Base-by-base conservation (phyloP, 2,888 invertebrate genomes). In the Ypsolopha scabrella region DNA sequence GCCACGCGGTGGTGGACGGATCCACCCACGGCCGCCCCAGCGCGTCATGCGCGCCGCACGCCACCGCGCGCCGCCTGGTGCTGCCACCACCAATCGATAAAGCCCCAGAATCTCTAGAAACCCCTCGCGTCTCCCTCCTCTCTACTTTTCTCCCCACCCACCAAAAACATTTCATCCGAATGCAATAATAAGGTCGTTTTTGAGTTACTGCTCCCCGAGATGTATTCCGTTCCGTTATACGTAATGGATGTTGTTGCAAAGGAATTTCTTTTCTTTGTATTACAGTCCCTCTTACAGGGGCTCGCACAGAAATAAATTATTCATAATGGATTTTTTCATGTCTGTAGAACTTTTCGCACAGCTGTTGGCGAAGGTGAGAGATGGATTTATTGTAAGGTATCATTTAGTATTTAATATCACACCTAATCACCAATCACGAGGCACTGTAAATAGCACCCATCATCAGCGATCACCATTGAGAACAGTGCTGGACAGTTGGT, bases 51-150 rank as follows among this genome's bases (percentile, higher is more conserved):
- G 77, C 76, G 68, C 66, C 69, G 64, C 69, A 67, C 60, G 60
- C 45, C 76, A 68, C 66, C 69, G 64, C 69, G 67, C 60, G 60
- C 45, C 11, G 33, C 56, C 68, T 71, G 73, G 74, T 80, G 80
- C 73, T 79, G 80, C 80, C 75, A 70, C 64, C 65, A 63, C 70
- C 68, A 80, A 85, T 86, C 85, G 80, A 85, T 83, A 82, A 70
- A 67, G 69, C 70, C 76, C 80, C 80, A 79, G 73, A 75, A 77
- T 78, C 77, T 72, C 75, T 74, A 72, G 68, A 70, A 63, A 64
- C 59, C 69, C 67, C 68, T 68, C 68, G 64, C 62, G 70, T 72
- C 73, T 10, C 67, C 66, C 67, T 46, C 36, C 44, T 39, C 37
- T 41, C 50, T 11, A n/a, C 49, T 13, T 10, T 47, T 13, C 39